Evolutionary conservation across 2,113 vertebrate species (phyloP).

Genomic region (Gopherus flavomarginatus): DNA sequence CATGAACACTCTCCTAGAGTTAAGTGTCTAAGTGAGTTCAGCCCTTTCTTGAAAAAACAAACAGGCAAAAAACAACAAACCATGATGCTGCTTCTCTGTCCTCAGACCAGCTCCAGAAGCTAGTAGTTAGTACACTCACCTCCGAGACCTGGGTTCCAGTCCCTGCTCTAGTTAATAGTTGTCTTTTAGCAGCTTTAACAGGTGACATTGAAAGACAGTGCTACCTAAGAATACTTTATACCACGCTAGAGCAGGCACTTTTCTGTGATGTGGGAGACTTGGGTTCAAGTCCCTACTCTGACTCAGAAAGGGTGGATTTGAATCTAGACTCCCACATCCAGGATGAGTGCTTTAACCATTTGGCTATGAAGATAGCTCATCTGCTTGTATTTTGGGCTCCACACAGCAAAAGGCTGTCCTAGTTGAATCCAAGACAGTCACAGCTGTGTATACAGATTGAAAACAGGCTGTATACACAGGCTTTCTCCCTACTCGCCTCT

Average conservation of each 20-base stretch:
- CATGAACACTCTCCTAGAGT: not conserved
- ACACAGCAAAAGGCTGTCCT: conserved; percentile 47
- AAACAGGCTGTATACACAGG: conserved; percentile 64
- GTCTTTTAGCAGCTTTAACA: not conserved
- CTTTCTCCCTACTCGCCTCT: conserved; percentile 58
- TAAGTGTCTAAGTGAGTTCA: not conserved
- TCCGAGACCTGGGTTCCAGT: not conserved
- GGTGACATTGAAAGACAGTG: not conserved
- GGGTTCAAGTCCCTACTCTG: not conserved
- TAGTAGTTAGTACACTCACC: not conserved
- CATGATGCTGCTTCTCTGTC: not conserved
- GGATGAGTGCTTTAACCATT: not conserved
- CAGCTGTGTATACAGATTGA: conserved; percentile 77
- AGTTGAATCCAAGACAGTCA: not conserved
- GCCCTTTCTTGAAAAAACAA: not conserved
- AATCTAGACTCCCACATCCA: not conserved
- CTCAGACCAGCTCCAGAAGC: not conserved
- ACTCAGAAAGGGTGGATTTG: not conserved
- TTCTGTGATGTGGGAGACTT: not conserved
- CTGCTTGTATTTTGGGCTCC: not conserved
- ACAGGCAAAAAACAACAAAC: not conserved
- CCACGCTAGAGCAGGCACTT: not conserved
- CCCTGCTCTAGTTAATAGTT: not conserved
- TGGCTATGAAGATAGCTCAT: conserved; percentile 25
- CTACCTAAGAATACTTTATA: not conserved